Conservation (phyloP, 2,797 vertebrate genomes). For the Hydrocynus forskahlii region DNA sequence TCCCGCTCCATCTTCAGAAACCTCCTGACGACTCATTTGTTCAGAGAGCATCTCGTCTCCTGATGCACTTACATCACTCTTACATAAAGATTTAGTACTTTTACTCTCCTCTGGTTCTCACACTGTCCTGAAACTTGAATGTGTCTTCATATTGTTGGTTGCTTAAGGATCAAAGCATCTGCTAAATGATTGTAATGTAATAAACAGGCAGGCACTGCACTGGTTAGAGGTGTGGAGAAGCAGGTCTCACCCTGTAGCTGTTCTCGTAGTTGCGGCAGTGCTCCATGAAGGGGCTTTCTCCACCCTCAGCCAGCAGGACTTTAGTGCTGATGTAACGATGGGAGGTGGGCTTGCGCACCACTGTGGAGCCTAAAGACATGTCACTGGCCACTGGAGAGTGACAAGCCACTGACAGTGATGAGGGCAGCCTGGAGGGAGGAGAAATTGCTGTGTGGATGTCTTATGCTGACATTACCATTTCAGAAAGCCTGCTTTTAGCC, state of each 20-base stretch:
- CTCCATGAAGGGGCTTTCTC: slow-evolving; percentile 76
- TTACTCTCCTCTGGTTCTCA: too few relatives aligned
- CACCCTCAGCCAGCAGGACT: slow-evolving; percentile 81
- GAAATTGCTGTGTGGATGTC: neutral
- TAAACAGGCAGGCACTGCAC: neutral
- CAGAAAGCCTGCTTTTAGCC: neutral
- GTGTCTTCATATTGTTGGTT: too few relatives aligned
- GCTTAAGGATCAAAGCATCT: too few relatives aligned
- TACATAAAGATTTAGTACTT: too few relatives aligned
- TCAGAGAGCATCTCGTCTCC: too few relatives aligned
- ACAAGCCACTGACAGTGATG: slow-evolving; percentile 73
- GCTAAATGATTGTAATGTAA: neutral
- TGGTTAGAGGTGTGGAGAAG: neutral
- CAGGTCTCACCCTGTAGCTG: slow-evolving; percentile 76
- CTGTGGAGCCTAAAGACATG: slow-evolving; percentile 67
- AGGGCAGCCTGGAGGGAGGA: slow-evolving; percentile 61
- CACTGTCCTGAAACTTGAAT: too few relatives aligned
- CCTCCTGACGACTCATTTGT: too few relatives aligned
- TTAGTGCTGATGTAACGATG: slow-evolving; percentile 86
- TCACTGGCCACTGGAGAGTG: slow-evolving; percentile 71
- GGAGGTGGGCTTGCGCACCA: slow-evolving; percentile 77
- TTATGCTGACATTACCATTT: neutral
- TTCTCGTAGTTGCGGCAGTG: slow-evolving; percentile 83
- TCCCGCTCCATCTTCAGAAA: too few relatives aligned
- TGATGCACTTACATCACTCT: too few relatives aligned